These are phyloP conservation scores for Spea multiplicata DNA, from an alignment of 2,113 vertebrate genomes.

Conservation along the genomic window DNA sequence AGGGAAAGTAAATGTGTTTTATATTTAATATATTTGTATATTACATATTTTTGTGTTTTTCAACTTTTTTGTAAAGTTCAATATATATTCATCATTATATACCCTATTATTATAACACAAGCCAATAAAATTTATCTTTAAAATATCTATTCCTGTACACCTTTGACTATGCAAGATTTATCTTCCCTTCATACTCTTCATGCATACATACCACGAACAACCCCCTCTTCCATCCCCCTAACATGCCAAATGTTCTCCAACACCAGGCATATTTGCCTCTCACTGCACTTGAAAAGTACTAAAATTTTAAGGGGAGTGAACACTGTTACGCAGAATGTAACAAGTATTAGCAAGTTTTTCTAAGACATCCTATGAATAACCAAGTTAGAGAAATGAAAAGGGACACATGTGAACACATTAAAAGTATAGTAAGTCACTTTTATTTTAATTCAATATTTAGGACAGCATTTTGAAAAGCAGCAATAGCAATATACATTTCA, in stretches of 20 bases:
- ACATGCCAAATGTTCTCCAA: conserved; percentile 25
- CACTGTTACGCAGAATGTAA: background rate
- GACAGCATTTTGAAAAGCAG: no score
- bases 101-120: no score
- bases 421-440: background rate
- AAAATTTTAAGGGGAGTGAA: background rate
- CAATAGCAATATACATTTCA: no score
- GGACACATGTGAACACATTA: background rate
- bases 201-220: conserved; percentile 34
- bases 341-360: background rate
- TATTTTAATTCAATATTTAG: background rate
- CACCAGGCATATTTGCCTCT: background rate
- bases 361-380: no score
- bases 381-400: no score
- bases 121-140: no score
- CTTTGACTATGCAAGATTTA: background rate
- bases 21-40: no score
- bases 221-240: conserved; percentile 36
- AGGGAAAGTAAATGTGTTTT: no score
- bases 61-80: no score
- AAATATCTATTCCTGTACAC: background rate
- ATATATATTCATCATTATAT: no score
- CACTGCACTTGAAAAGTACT: no score
- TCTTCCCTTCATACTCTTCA: conserved; percentile 12
- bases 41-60: no score